Conservation (phyloP, 2,888 invertebrate species). For the Pocota personata region DNA sequence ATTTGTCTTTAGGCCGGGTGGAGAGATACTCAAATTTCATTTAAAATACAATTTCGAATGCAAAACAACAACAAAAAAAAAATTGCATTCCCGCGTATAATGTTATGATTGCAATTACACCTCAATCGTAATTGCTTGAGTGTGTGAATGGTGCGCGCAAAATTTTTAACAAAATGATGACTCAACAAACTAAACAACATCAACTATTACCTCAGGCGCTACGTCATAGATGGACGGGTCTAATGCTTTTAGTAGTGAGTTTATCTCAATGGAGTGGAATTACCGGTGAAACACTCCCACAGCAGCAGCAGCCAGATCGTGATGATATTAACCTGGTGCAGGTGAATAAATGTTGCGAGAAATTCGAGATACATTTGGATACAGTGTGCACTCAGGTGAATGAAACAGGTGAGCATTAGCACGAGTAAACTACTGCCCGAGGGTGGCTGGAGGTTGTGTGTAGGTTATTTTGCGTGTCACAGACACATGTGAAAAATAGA, state of each 20-base stretch:
- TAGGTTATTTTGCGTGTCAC: background rate
- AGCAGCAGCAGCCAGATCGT: conserved; percentile 51
- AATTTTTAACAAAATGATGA: conserved; percentile 57
- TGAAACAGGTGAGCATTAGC: conserved; percentile 84
- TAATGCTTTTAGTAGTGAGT: conserved; percentile 45
- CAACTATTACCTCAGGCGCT: conserved; percentile 21
- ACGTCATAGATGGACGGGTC: conserved; percentile 67
- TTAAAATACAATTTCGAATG: conserved; percentile 19
- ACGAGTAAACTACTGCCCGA: conserved; percentile 75
- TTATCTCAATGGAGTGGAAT: conserved; percentile 58
- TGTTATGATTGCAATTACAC: conserved; percentile 58
- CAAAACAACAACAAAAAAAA: background rate
- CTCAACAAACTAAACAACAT: conserved; percentile 41
- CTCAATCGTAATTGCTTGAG: conserved; percentile 25
- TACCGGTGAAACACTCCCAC: conserved; percentile 62
- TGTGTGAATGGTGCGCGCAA: conserved; percentile 58
- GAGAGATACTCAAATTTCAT: conserved; percentile 23
- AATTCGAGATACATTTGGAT: conserved; percentile 88
- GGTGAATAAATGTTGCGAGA: conserved; percentile 92
- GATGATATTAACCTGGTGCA: conserved; percentile 82
- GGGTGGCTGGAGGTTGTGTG: conserved; percentile 58
- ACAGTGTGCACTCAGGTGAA: conserved; percentile 86
- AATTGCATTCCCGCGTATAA: conserved; percentile 26
- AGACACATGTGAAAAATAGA: background rate
- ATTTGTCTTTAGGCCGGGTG: conserved; percentile 12